phyloP scores from a whole-genome alignment of 2,888 invertebrate species.

The Eupithecia vulgata region DNA sequence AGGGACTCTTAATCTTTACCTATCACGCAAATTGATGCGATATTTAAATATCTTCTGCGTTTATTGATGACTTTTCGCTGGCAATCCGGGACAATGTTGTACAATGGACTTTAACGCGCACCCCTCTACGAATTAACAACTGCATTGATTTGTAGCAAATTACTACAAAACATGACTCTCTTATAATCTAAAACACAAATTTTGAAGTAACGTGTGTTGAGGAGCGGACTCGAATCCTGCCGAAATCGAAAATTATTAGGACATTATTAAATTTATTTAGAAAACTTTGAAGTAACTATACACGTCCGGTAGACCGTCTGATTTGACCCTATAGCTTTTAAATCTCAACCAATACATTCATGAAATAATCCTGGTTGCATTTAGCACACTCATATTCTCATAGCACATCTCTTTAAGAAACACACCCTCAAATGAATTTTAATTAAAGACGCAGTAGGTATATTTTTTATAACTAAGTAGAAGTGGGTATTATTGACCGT shows the following conservation, averaged over 20 bases:
- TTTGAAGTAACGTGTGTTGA: not conserved
- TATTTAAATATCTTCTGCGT: not conserved
- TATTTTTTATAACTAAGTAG: not conserved
- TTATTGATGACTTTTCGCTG: not conserved
- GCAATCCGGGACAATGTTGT: not conserved
- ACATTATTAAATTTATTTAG: too few relatives aligned
- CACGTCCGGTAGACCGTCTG: too few relatives aligned
- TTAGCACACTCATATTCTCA: not conserved
- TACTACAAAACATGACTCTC: not conserved
- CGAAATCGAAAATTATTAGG: too few relatives aligned
- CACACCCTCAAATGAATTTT: not conserved
- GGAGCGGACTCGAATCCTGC: too few relatives aligned
- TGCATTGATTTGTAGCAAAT: not conserved
- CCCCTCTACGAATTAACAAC: not conserved
- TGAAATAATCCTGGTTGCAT: not conserved
- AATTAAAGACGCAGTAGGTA: not conserved
- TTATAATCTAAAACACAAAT: not conserved
- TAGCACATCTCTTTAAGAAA: not conserved
- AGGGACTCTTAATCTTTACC: not conserved
- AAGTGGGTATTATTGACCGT: constrained; percentile 2
- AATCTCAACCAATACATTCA: not conserved
- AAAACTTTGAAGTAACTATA: not conserved
- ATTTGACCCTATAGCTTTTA: too few relatives aligned
- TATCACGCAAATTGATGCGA: not conserved
- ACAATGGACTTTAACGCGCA: not conserved